Percentiles rank a stretch among this genome's conserved stretches.
These are phyloP conservation scores for Anguilla obscura DNA, from an alignment of 2,797 vertebrate genomes.

Conservation along the genomic window DNA sequence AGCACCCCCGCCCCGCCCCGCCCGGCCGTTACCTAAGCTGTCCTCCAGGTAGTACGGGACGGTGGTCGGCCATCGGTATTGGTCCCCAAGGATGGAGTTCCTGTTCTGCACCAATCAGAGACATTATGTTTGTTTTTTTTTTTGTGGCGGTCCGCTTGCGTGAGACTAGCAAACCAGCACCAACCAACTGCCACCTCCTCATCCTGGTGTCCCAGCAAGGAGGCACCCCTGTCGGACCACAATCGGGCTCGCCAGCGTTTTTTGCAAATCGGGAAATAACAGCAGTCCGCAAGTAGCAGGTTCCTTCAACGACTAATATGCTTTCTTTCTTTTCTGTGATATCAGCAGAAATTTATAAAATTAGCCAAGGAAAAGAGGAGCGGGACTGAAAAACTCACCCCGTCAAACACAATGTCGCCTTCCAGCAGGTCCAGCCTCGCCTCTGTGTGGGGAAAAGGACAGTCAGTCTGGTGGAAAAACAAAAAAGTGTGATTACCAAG, in stretches of 20 bases:
- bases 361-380: not conserved
- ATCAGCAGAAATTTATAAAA: not conserved
- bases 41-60: conserved; percentile 88
- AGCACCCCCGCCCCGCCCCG: no score
- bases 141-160: not conserved
- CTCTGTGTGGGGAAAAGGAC: conserved; percentile 62
- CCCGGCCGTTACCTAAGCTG: conserved; percentile 76
- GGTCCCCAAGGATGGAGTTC: conserved; percentile 84
- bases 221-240: no score
- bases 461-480: not conserved
- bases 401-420: conserved; percentile 82
- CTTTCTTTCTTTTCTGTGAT: not conserved
- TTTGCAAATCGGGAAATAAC: no score
- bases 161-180: not conserved
- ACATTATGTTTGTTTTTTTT: not conserved
- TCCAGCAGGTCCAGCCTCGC: conserved; percentile 83
- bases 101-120: conserved; percentile 56
- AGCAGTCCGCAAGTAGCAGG: no score
- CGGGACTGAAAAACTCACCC: conserved; percentile 64
- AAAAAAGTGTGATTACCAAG: not conserved
- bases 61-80: conserved; percentile 83
- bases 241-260: no score
- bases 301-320: no score
- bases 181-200: no score
- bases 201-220: no score